Evolutionary conservation across 2,888 invertebrate genomes (phyloP).

Genomic region (Xestoiulus laeticollis): DNA sequence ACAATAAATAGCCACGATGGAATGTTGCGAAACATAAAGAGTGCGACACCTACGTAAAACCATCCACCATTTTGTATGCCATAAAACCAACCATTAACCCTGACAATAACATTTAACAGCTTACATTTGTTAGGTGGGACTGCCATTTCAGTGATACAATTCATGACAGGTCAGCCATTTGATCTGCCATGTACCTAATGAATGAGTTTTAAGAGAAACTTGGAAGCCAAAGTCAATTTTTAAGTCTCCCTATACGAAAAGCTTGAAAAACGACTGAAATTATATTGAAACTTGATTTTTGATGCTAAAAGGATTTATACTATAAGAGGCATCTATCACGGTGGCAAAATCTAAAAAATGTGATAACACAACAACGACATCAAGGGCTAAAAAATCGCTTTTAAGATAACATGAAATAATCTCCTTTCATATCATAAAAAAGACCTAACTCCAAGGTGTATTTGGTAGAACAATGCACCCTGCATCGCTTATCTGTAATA

Average conservation of each 20-base stretch:
- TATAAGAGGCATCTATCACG: no score
- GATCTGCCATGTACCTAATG: not conserved
- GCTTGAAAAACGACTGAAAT: no score
- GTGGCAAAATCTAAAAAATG: not conserved
- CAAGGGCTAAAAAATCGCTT: no score
- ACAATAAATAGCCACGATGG: not conserved
- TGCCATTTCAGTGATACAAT: not conserved
- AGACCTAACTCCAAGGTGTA: no score
- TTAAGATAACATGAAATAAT: no score
- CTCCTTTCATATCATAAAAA: no score
- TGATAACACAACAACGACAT: not conserved
- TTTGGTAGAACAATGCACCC: no score
- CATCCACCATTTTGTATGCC: not conserved
- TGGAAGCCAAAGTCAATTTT: no score
- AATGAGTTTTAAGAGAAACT: not conserved
- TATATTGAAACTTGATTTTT: no score
- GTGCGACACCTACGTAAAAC: not conserved
- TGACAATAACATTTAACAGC: slow-evolving; percentile 21
- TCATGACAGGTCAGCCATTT: not conserved
- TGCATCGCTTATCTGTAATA: no score
- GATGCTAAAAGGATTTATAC: no score
- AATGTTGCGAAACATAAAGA: not conserved
- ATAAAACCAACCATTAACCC: not conserved
- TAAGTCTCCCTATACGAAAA: no score
- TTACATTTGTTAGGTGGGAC: not conserved